Percentiles rank a stretch among this genome's conserved stretches.
Evolutionary conservation across 2,888 invertebrate genomes (phyloP).

Genomic region (Acanthosoma haemorrhoidale): DNA sequence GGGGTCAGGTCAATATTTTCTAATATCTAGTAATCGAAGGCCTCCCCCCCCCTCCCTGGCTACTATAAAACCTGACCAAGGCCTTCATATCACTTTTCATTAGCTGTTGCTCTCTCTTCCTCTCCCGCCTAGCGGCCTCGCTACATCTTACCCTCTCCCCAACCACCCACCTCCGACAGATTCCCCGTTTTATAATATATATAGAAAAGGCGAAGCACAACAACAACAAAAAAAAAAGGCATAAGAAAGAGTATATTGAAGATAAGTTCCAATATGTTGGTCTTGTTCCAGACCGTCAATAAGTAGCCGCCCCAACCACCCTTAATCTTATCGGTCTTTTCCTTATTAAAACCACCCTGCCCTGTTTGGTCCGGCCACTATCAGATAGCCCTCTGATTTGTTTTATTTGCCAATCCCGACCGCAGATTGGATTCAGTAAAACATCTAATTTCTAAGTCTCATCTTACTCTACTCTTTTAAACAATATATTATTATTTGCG

Average conservation of each 20-base stretch:
- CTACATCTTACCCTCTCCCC: background rate
- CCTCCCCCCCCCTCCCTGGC: background rate
- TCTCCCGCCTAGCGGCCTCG: background rate
- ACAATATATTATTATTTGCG: too few species aligned
- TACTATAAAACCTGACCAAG: constrained; percentile 18
- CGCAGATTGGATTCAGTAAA: background rate
- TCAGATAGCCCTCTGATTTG: constrained; percentile 16
- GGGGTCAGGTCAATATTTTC: constrained; percentile 34
- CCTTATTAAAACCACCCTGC: constrained; percentile 15
- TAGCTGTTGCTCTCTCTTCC: constrained; percentile 28
- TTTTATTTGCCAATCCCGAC: constrained; percentile 20
- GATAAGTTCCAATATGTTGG: constrained; percentile 36
- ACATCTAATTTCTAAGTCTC: too few species aligned
- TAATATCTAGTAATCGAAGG: constrained; percentile 39
- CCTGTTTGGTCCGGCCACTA: constrained; percentile 16
- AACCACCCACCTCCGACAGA: constrained; percentile 17
- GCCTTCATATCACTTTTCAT: constrained; percentile 36
- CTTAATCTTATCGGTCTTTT: constrained; percentile 6
- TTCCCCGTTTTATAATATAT: constrained; percentile 36
- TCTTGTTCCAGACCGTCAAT: constrained; percentile 17
- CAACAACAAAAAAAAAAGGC: background rate
- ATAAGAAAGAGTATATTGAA: constrained; percentile 30
- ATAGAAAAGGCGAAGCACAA: background rate
- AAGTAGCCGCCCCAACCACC: background rate
- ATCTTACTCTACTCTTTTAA: too few species aligned